Evolutionary conservation across 2,888 invertebrate species (phyloP), one percentile per base, ranked within the genome.

Genomic region (Parascotia fuliginaria): DNA sequence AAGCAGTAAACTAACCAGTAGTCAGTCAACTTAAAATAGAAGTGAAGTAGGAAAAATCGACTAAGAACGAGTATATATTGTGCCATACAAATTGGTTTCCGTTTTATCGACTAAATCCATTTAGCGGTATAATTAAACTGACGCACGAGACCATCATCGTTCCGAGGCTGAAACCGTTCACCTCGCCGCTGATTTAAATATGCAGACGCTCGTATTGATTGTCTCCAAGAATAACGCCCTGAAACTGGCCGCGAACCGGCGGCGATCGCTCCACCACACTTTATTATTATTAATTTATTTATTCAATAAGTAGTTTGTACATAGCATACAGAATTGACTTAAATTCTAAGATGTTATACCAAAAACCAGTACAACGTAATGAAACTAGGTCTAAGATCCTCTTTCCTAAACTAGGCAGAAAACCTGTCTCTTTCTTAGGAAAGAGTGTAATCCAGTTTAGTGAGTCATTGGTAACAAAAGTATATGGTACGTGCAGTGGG

Each of bases 161-260:
- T 55, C 47, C 46, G 44, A 45, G 57, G 38, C 42, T 55, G 45
- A 48, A 79, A 70, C 73, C 79, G 72, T 81, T 80, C 75, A 77
- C 75, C 79, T 81, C 83, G 77, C 70, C 67, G 76, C 73, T 79
- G 81, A 85, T 87, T 89, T 89, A 89, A 90, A 89, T 90, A 91
- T 89, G 86, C 88, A 88, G 85, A 89, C 85, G 77, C 64, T 61
- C 52, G 82, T 90, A 90, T 91, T 80, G 91, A 91, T 90, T 90
- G 88, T 89, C 85, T 83, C 89, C 81, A 83, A 89, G 89, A 91
- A 91, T 90, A 90, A 84, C 84, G 71, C 76, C 77, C 77, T 65
- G 63, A 61, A 65, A 54, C 53, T 49, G 68, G 54, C 69, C 69
- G 67, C 70, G 55, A 57, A 57, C 64, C 50, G 62, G 54, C 50